Percentiles rank a stretch among this genome's conserved stretches.
These are phyloP conservation scores for Pseudomyrmex sp. DNA, from an alignment of 1,140 invertebrate genomes.

Conservation along the genomic window DNA sequence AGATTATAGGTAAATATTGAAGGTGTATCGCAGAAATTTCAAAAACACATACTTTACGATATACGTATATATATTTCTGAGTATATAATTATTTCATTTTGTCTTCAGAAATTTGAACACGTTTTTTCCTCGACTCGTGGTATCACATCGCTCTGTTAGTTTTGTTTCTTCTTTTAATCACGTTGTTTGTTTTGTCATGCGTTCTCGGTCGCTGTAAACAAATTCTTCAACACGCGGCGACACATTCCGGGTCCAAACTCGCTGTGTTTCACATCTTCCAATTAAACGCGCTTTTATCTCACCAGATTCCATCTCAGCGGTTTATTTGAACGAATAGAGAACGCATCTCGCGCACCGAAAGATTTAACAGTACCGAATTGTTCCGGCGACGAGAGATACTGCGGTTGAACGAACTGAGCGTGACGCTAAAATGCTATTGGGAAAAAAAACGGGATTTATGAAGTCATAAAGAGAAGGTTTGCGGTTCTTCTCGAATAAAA, in stretches of 20 bases:
- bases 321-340: slow-evolving; percentile 16
- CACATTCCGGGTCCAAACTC: neutral
- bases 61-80: too few relatives aligned
- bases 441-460: slow-evolving; percentile 61
- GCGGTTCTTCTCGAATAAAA: slow-evolving; percentile 63
- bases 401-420: slow-evolving; percentile 32
- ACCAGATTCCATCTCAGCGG: neutral
- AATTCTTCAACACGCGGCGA: neutral
- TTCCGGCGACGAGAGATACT: neutral
- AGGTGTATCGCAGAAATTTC: neutral
- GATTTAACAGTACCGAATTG: slow-evolving; percentile 34
- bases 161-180: neutral
- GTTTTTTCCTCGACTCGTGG: too few relatives aligned
- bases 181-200: too few relatives aligned
- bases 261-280: neutral
- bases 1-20: neutral
- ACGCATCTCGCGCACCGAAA: neutral
- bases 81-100: neutral
- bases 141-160: too few relatives aligned
- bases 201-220: neutral
- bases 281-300: slow-evolving; percentile 46
- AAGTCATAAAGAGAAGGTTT: slow-evolving; percentile 61
- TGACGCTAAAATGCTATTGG: slow-evolving; percentile 15
- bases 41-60: neutral
- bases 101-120: neutral